These are phyloP conservation scores for Elaphurus davidianus DNA, from an alignment of 2,113 vertebrate species.

Conservation along the genomic window DNA sequence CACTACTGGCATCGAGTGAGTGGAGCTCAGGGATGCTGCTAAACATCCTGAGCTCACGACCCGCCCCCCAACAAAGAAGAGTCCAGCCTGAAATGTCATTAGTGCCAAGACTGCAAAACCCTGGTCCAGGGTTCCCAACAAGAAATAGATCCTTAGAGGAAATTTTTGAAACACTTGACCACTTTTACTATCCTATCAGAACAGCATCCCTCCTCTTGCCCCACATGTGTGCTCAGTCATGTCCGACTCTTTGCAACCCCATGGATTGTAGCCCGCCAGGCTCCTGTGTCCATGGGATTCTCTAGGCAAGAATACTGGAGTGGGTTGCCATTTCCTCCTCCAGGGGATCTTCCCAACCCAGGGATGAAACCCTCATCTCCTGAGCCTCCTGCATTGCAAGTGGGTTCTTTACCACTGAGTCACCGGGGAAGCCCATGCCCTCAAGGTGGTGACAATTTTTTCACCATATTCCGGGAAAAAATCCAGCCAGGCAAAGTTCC, in stretches of 20 bases:
- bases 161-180: background rate
- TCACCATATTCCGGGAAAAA: background rate
- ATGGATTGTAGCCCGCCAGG: background rate
- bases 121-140: background rate
- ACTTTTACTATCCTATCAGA: background rate
- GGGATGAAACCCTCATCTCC: background rate
- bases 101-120: background rate
- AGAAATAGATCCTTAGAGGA: background rate
- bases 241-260: background rate
- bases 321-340: background rate
- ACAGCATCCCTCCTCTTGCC: background rate
- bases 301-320: background rate
- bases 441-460: background rate
- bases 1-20: background rate
- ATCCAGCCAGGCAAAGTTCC: background rate
- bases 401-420: background rate
- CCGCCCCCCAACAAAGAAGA: background rate
- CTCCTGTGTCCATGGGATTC: background rate
- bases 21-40: background rate
- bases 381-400: background rate
- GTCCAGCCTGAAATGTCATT: no score
- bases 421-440: background rate
- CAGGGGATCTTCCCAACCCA: background rate
- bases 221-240: background rate
- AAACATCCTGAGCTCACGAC: rapidly evolving